Percentiles rank a stretch among this genome's conserved stretches.
Conservation (phyloP, 2,113 vertebrate genomes). For the Nicator chloris region DNA sequence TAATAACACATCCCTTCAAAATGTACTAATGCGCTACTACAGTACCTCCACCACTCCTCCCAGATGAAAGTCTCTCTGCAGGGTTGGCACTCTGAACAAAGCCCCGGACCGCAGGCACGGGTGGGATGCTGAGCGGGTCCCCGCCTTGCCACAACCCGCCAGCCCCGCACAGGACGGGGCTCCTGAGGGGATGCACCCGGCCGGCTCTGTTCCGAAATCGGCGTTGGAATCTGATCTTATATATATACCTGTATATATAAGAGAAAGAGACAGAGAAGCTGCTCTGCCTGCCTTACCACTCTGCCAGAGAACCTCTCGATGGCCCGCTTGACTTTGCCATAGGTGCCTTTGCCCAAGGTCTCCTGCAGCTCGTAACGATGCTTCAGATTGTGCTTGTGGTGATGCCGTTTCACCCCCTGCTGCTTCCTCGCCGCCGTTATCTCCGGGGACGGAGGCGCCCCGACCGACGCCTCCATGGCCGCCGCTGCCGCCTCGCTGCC, state of each 20-base stretch:
- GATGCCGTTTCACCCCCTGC: conserved; percentile 91
- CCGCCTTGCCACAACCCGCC: not conserved
- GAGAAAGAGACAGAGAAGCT: not conserved
- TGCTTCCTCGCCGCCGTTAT: conserved; percentile 62
- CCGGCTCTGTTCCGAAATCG: accelerated
- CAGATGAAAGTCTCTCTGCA: not conserved
- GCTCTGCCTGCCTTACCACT: conserved; percentile 81
- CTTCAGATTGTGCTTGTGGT: conserved; percentile 98
- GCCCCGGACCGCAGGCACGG: not conserved
- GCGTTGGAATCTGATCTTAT: accelerated
- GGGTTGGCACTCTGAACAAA: not conserved
- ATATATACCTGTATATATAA: accelerated
- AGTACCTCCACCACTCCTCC: not conserved
- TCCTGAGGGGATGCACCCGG: not conserved
- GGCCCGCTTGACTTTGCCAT: conserved; percentile 97
- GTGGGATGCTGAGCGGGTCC: not conserved
- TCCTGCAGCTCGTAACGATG: conserved; percentile 98
- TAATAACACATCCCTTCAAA: not conserved
- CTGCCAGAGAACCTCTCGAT: conserved; percentile 93
- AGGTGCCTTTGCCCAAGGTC: conserved; percentile 95
- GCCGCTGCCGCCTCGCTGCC: not conserved
- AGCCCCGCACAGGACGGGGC: not conserved
- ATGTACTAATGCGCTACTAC: not conserved
- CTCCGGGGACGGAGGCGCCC: not conserved
- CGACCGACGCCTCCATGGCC: conserved; percentile 26